These are phyloP conservation scores for Mastomys natalensis DNA, from an alignment of 2,113 vertebrate genomes.

Conservation along the genomic window DNA sequence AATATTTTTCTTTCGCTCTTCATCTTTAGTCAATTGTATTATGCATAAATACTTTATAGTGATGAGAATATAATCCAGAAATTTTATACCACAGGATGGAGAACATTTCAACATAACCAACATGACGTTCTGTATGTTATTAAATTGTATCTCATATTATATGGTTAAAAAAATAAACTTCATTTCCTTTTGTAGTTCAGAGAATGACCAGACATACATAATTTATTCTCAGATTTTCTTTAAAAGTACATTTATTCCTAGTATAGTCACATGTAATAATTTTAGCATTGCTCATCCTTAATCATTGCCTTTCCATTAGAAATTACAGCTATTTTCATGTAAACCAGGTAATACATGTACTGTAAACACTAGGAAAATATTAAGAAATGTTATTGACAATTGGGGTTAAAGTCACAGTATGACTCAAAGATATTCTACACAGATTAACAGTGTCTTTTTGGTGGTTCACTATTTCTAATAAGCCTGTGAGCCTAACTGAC, in stretches of 20 bases:
- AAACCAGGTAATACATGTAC: background rate
- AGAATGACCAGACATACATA: background rate
- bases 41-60: background rate
- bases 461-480: background rate
- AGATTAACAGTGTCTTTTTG: background rate
- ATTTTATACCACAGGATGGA: background rate
- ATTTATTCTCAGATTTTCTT: background rate
- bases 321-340: background rate
- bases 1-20: background rate
- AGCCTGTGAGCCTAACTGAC: background rate
- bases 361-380: background rate
- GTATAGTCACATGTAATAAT: background rate
- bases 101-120: background rate
- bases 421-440: background rate
- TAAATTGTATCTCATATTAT: background rate
- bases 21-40: background rate
- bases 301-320: background rate
- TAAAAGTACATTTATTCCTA: background rate
- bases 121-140: too few species aligned
- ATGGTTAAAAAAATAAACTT: background rate
- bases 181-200: background rate
- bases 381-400: background rate
- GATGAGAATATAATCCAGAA: background rate
- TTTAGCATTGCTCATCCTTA: background rate
- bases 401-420: background rate